A percentile compares a stretch with the other conserved stretches of the same genome.
These are phyloP conservation scores for Drosophila seguyi DNA, from an alignment of 1,140 invertebrate genomes.

Conservation along the genomic window DNA sequence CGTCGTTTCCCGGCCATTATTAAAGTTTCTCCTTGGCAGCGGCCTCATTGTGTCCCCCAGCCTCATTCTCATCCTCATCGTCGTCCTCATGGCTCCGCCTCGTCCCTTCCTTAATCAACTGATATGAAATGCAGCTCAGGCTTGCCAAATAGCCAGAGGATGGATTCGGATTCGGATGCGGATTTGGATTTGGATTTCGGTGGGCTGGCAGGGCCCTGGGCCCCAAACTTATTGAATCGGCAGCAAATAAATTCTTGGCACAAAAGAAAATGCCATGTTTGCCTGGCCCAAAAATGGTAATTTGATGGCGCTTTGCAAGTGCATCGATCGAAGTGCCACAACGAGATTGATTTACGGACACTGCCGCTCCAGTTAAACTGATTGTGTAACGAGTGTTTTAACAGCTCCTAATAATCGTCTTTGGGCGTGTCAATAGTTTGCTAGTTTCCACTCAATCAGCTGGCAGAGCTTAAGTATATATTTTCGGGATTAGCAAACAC, in stretches of 20 bases:
- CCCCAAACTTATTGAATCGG: slow-evolving; percentile 56
- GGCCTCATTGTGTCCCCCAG: slow-evolving; percentile 23
- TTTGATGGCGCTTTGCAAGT: slow-evolving; percentile 40
- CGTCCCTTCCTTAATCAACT: slow-evolving; percentile 58
- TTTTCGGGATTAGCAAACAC: not conserved
- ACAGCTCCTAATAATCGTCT: slow-evolving; percentile 13
- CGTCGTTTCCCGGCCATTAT: slow-evolving; percentile 39
- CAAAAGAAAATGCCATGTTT: slow-evolving; percentile 34
- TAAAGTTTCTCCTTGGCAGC: slow-evolving; percentile 59
- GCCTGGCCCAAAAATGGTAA: slow-evolving; percentile 45
- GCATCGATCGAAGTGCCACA: slow-evolving; percentile 42
- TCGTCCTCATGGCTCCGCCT: slow-evolving; percentile 18
- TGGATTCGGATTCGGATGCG: not conserved
- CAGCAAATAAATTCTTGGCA: slow-evolving; percentile 39
- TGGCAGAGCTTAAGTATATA: not conserved
- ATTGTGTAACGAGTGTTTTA: slow-evolving; percentile 39
- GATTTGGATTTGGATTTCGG: slow-evolving; percentile 7
- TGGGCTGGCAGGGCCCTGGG: slow-evolving; percentile 11
- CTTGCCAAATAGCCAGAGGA: slow-evolving; percentile 42
- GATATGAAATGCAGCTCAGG: slow-evolving; percentile 67
- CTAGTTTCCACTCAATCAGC: slow-evolving; percentile 21
- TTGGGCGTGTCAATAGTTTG: slow-evolving; percentile 4
- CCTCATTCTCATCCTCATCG: slow-evolving; percentile 5
- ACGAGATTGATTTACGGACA: slow-evolving; percentile 40
- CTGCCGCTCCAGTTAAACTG: not conserved